Evolutionary conservation across 2,888 invertebrate genomes (phyloP), one percentile per base, ranked within the genome.

Genomic region (Aromia moschata): DNA sequence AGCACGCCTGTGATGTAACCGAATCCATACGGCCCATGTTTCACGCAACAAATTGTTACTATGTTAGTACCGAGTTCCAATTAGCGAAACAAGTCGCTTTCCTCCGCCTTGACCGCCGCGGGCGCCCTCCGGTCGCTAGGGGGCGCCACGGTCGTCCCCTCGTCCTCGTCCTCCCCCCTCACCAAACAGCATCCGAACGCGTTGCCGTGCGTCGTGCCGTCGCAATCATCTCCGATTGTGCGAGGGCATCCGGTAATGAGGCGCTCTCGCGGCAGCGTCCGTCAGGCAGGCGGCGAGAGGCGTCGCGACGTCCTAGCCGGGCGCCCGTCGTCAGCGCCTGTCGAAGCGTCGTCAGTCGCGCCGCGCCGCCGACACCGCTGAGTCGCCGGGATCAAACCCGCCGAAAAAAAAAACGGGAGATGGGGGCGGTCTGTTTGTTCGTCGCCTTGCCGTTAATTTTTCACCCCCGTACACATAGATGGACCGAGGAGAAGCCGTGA

Each of bases 281-380:
- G 73, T 74, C 75, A 73, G 74, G 73, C 76, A 75, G 77, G 76
- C 76, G 75, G 69, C 71, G 57, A n/a, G 64, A 59, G 65, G 67
- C 72, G 74, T 72, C 73, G 71, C 70, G 74, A 73, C 77, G 74
- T 67, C 64, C 62, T 70, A 65, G 71, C 72, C 69, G 71, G 55
- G 53, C 68, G 70, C 70, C 66, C 69, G 67, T 63, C 60, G 49
- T 52, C 53, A 58, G 82, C 74, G 73, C 71, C 73, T 72, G 71
- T 73, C 70, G 70, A 68, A 73, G 73, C 69, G 72, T 74, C 73
- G 72, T 74, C 74, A 71, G 74, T 83, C 83, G 84, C 83, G 84
- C 82, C 84, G 83, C 37, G 51, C 4, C 17, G 43, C 18, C 45
- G 7, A 82, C 72, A 70, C 71, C 71, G 68, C 68, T 37, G 46